A percentile compares a stretch with the other conserved stretches of the same genome.
Evolutionary conservation across 2,797 vertebrate species (phyloP).

Genomic region (Bovichtus variegatus): DNA sequence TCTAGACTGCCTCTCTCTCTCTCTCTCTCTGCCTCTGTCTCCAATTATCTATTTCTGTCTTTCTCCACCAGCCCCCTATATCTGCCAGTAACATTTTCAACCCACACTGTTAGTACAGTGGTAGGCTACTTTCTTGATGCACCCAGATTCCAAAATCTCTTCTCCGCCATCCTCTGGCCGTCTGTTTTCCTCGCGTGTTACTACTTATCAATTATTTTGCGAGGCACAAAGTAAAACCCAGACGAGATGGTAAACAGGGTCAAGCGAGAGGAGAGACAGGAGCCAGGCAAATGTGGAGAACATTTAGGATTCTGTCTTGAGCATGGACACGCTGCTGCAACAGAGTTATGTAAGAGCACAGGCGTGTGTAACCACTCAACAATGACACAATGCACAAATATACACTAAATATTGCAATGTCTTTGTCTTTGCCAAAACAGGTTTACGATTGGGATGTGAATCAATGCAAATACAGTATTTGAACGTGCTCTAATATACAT

Average conservation of each 20-base stretch:
- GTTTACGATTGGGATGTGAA: not conserved
- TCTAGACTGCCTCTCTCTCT: slow-evolving; percentile 44
- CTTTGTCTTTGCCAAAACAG: not conserved
- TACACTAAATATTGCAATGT: not conserved
- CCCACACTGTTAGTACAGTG: slow-evolving; percentile 72
- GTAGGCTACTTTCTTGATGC: slow-evolving; percentile 57
- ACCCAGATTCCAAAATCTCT: slow-evolving; percentile 53
- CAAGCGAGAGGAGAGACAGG: slow-evolving; percentile 39
- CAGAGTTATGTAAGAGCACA: slow-evolving; percentile 63
- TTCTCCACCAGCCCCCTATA: slow-evolving; percentile 64
- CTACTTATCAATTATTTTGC: slow-evolving; percentile 55
- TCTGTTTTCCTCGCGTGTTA: slow-evolving; percentile 14
- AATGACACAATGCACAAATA: slow-evolving; percentile 15
- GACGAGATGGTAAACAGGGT: slow-evolving; percentile 45
- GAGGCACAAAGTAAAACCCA: slow-evolving; percentile 49
- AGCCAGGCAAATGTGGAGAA: slow-evolving; percentile 22
- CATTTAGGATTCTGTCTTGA: slow-evolving; percentile 46
- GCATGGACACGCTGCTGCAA: slow-evolving; percentile 30
- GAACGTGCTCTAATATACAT: not conserved
- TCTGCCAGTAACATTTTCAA: slow-evolving; percentile 73
- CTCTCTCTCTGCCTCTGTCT: slow-evolving; percentile 65
- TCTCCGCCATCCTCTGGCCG: slow-evolving; percentile 13
- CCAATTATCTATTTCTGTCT: slow-evolving; percentile 80
- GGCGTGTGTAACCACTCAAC: slow-evolving; percentile 30
- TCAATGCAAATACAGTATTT: not conserved